These are phyloP conservation scores for Poecilia wingei DNA, from an alignment of 2,797 vertebrate genomes.

Conservation along the genomic window DNA sequence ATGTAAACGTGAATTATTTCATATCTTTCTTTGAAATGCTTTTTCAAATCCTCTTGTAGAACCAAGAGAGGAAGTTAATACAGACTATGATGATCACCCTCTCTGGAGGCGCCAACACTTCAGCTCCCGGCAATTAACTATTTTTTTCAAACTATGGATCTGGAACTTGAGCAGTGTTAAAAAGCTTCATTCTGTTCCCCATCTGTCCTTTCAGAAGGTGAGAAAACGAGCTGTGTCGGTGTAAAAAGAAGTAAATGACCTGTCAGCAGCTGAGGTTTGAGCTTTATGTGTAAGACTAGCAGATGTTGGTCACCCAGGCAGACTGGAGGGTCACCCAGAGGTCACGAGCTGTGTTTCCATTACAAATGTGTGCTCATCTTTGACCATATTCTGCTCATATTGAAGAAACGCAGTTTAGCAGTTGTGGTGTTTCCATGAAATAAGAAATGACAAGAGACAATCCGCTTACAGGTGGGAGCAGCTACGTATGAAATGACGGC, in stretches of 20 bases:
- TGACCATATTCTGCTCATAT: no score
- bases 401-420: no score
- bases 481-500: no score
- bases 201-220: constrained; percentile 6
- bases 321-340: constrained; percentile 21
- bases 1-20: not conserved
- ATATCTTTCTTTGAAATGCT: not conserved
- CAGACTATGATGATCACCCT: not conserved
- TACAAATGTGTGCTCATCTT: no score
- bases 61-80: not conserved
- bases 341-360: not conserved
- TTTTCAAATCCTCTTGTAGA: not conserved
- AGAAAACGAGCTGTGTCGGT: not conserved
- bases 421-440: no score
- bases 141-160: not conserved
- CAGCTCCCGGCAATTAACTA: not conserved
- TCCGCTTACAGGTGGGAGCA: no score
- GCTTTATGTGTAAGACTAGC: constrained; percentile 26
- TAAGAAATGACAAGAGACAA: no score
- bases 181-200: not conserved
- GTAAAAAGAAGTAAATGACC: constrained; percentile 22
- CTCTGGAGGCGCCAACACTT: not conserved
- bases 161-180: not conserved
- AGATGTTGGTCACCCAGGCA: constrained; percentile 26
- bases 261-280: not conserved